These are phyloP conservation scores for Zaprionus camerounensis DNA, from an alignment of 1,140 invertebrate genomes.

Conservation along the genomic window DNA sequence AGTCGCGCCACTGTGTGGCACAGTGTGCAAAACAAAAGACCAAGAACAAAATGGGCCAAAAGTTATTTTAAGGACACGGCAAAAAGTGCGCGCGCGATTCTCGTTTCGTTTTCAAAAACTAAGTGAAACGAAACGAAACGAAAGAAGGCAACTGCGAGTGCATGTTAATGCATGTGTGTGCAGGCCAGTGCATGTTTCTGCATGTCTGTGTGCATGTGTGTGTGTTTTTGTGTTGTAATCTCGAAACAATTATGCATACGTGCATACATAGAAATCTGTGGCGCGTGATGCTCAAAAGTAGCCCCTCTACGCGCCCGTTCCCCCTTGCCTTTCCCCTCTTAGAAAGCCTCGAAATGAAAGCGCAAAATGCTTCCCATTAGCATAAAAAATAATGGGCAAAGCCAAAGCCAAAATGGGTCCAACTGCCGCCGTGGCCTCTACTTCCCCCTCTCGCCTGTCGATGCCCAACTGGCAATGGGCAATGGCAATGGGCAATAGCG, in stretches of 20 bases:
- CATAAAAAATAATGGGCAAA: constrained; percentile 75
- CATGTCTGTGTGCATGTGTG: neutral
- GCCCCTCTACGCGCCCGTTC: constrained; percentile 16
- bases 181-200: constrained; percentile 10
- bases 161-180: constrained; percentile 9
- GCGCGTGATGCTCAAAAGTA: constrained; percentile 71
- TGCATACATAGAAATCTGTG: constrained; percentile 69
- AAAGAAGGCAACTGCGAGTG: constrained; percentile 44
- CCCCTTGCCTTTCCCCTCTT: neutral
- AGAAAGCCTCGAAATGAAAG: constrained; percentile 71
- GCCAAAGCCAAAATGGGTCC: constrained; percentile 7
- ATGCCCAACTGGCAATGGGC: neutral
- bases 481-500: constrained; percentile 24
- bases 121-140: constrained; percentile 34
- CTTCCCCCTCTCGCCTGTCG: neutral
- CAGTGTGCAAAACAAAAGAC: constrained; percentile 53
- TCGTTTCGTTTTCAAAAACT: constrained; percentile 36
- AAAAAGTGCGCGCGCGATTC: constrained; percentile 53
- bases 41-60: constrained; percentile 72
- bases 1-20: constrained; percentile 33
- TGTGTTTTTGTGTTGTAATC: constrained; percentile 55
- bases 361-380: constrained; percentile 76
- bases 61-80: constrained; percentile 75
- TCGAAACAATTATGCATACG: constrained; percentile 80
- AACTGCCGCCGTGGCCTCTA: neutral